Evolutionary conservation across 2,797 vertebrate genomes (phyloP).

Genomic region (Intellagama lesueurii): DNA sequence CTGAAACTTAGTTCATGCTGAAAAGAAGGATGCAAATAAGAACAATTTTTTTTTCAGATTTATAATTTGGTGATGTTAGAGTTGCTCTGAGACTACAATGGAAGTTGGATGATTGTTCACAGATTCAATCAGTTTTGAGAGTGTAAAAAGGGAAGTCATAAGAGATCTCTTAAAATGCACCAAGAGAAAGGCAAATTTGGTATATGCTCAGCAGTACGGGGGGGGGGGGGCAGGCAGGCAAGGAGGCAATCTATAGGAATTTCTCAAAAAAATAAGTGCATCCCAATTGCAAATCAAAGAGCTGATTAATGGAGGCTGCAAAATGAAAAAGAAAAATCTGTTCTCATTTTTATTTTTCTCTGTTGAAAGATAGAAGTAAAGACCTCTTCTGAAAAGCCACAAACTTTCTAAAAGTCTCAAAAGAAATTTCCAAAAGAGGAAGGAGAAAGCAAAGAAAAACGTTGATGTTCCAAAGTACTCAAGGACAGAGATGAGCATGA

Average conservation of each 20-base stretch:
- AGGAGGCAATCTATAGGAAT: constrained; percentile 63
- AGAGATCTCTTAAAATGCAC: constrained; percentile 56
- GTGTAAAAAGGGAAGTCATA: constrained; percentile 69
- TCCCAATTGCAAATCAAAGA: constrained; percentile 69
- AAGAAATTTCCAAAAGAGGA: background rate
- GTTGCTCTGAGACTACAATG: constrained; percentile 60
- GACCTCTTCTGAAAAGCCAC: background rate
- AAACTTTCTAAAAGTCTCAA: background rate
- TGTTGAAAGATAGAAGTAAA: constrained; percentile 10
- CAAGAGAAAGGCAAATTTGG: constrained; percentile 60
- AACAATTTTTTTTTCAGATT: constrained; percentile 53
- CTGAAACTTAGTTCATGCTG: constrained; percentile 61
- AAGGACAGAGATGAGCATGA: background rate
- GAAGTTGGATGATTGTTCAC: constrained; percentile 65
- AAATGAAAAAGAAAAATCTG: constrained; percentile 51
- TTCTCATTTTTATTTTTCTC: constrained; percentile 52
- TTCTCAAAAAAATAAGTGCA: constrained; percentile 60
- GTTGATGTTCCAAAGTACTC: background rate
- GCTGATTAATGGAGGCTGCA: constrained; percentile 46
- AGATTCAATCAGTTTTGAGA: constrained; percentile 61
- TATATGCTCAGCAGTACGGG: constrained; percentile 54
- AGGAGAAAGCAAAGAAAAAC: background rate
- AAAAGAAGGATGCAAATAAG: constrained; percentile 58
- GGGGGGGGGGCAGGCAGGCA: background rate
- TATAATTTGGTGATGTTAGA: constrained; percentile 66